A percentile compares a stretch with the other conserved stretches of the same genome.
Conservation (phyloP, 1,140 invertebrate genomes). For the Rhagoletis zephyria region DNA sequence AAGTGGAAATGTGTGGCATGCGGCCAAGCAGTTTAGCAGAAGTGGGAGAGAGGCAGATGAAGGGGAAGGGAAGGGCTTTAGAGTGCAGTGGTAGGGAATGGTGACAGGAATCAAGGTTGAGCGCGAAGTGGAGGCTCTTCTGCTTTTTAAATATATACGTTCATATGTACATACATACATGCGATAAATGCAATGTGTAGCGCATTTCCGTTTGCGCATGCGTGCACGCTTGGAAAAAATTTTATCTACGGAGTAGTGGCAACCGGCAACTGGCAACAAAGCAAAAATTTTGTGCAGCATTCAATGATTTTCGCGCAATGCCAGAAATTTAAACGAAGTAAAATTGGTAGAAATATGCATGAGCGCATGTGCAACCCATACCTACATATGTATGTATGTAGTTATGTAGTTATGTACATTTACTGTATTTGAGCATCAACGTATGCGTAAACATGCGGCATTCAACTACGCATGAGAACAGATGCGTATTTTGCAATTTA, state of each 20-base stretch:
- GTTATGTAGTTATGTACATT: background rate
- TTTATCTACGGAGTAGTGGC: background rate
- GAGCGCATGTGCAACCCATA: background rate
- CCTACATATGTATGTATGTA: background rate
- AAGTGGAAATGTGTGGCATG: conserved; percentile 9
- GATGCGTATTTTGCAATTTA: too few species aligned
- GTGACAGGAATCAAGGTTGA: background rate
- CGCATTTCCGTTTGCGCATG: conserved; percentile 30
- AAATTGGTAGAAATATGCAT: background rate
- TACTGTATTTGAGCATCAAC: too few species aligned
- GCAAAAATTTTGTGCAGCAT: conserved; percentile 5
- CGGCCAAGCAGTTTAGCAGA: background rate
- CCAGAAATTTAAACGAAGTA: background rate
- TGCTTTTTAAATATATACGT: too few species aligned
- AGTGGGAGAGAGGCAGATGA: background rate
- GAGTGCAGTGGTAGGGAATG: background rate
- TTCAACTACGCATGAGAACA: too few species aligned
- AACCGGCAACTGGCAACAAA: background rate
- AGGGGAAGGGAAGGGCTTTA: too few species aligned
- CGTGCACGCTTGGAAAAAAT: conserved; percentile 8
- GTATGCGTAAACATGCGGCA: too few species aligned
- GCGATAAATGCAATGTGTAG: background rate
- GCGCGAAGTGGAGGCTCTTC: background rate
- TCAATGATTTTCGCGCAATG: background rate
- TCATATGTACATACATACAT: too few species aligned